Conservation (phyloP, 2,888 invertebrate genomes). For the Pammene fasciana region DNA sequence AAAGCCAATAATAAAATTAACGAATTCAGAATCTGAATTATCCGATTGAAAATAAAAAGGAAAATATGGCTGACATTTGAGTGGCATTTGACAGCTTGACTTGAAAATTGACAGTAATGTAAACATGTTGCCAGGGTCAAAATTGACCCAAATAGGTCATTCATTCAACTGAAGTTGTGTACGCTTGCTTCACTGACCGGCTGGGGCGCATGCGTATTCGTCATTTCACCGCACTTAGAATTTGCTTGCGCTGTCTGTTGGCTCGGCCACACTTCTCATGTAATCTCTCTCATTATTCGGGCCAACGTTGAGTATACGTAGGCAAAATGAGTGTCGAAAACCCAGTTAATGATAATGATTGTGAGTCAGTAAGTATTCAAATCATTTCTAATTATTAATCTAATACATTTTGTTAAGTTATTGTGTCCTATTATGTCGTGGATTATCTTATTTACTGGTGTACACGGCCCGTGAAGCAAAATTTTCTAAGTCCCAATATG, state of each 20-base stretch:
- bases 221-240: conserved; percentile 84
- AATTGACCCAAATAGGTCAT: neutral
- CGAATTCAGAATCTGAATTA: too few species aligned
- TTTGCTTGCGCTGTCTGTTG: conserved; percentile 58
- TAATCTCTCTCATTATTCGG: conserved; percentile 56
- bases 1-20: too few species aligned
- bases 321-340: conserved; percentile 87
- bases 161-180: conserved; percentile 61
- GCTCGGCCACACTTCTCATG: conserved; percentile 61
- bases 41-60: too few species aligned
- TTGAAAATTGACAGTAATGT: neutral
- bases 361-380: conserved; percentile 84
- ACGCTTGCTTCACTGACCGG: conserved; percentile 46
- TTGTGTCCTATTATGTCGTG: conserved; percentile 44
- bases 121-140: conserved; percentile 15
- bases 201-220: conserved; percentile 85
- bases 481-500: conserved; percentile 93
- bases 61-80: too few species aligned
- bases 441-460: conserved; percentile 78
- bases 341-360: conserved; percentile 83
- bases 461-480: conserved; percentile 74
- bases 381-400: conserved; percentile 50
- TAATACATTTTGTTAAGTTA: conserved; percentile 46
- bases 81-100: neutral
- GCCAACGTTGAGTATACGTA: conserved; percentile 75